Conservation (phyloP, 2,113 vertebrate species). For the Thermophis baileyi region DNA sequence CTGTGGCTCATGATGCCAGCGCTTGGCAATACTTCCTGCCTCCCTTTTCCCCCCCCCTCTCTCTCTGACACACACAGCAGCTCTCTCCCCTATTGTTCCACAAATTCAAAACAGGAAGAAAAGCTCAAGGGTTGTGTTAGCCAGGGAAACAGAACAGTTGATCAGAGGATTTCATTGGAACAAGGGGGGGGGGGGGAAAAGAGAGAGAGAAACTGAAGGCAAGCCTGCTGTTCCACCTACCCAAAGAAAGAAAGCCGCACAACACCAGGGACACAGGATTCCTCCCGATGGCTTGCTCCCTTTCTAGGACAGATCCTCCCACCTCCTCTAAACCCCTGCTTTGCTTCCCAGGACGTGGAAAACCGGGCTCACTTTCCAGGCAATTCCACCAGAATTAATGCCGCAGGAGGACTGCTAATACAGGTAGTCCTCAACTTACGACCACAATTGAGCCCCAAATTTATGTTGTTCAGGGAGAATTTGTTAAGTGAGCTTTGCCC, state of each 20-base stretch:
- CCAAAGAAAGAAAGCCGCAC: too few relatives aligned
- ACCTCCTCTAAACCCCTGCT: rapidly evolving
- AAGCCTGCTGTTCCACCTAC: neutral
- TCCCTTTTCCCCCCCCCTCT: neutral
- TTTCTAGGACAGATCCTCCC: neutral
- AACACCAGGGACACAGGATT: neutral
- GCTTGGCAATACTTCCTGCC: neutral
- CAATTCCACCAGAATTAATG: too few relatives aligned
- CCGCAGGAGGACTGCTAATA: neutral
- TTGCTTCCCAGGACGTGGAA: neutral
- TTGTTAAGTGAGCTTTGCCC: too few relatives aligned
- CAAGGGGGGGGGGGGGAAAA: too few relatives aligned
- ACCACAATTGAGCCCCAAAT: too few relatives aligned
- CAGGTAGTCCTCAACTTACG: too few relatives aligned
- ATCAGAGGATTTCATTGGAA: neutral
- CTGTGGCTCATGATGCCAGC: neutral
- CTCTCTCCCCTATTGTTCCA: neutral
- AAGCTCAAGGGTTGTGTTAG: rapidly evolving
- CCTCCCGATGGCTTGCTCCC: neutral
- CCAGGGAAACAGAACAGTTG: neutral
- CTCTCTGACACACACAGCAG: neutral
- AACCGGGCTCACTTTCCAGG: neutral
- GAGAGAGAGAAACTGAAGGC: neutral
- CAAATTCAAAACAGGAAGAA: neutral
- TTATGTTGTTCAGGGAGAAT: too few relatives aligned